phyloP scores from a whole-genome alignment of 1,140 invertebrate species.

The Danaus plexippus region DNA sequence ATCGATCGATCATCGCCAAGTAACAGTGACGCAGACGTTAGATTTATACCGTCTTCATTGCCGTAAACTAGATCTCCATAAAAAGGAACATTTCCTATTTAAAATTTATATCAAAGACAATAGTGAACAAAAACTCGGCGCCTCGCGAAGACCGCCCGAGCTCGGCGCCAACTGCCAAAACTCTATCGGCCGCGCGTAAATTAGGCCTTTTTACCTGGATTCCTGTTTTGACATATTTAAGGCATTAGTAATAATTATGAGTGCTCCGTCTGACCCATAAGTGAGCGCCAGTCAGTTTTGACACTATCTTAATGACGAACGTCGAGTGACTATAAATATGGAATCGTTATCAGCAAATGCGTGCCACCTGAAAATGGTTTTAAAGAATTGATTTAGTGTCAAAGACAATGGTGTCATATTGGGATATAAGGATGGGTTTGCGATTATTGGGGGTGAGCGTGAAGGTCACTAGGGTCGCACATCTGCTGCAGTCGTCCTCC shows the following conservation, averaged over 20 bases:
- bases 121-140: slow-evolving; percentile 69
- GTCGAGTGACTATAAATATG: slow-evolving; percentile 69
- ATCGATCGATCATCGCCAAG: slow-evolving; percentile 65
- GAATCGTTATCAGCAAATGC: slow-evolving; percentile 61
- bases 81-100: slow-evolving; percentile 71
- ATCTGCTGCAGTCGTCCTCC: slow-evolving; percentile 62
- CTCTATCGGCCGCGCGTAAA: slow-evolving; percentile 70
- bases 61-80: slow-evolving; percentile 71
- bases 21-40: slow-evolving; percentile 52
- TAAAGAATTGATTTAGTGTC: neutral
- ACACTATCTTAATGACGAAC: slow-evolving; percentile 71
- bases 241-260: slow-evolving; percentile 73
- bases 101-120: slow-evolving; percentile 72
- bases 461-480: slow-evolving; percentile 52
- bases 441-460: slow-evolving; percentile 33
- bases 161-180: slow-evolving; percentile 70
- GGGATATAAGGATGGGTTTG: slow-evolving; percentile 8
- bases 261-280: slow-evolving; percentile 51
- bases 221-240: slow-evolving; percentile 72
- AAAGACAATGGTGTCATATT: slow-evolving; percentile 14
- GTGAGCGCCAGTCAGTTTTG: slow-evolving; percentile 64
- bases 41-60: slow-evolving; percentile 69
- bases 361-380: slow-evolving; percentile 24
- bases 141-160: slow-evolving; percentile 48
- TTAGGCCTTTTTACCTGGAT: slow-evolving; percentile 72